A percentile compares a stretch with the other conserved stretches of the same genome.
phyloP scores from a whole-genome alignment of 2,113 vertebrate genomes.

The Pelecanus crispus region DNA sequence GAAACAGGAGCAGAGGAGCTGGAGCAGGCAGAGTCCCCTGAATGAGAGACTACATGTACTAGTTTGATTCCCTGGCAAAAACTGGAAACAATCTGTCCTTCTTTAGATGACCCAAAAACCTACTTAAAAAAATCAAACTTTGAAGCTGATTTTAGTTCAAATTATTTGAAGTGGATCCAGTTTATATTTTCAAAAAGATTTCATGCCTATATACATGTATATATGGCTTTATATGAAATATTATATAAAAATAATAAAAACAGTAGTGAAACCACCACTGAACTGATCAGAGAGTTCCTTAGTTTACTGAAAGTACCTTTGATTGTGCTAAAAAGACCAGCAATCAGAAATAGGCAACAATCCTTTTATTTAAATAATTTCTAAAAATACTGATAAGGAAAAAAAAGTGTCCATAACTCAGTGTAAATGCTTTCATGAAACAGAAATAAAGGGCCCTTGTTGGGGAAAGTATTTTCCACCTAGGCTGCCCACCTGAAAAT shows the following conservation, averaged over 20 bases:
- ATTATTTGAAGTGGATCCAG: neutral
- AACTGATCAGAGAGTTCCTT: neutral
- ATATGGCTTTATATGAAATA: neutral
- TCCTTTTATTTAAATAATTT: neutral
- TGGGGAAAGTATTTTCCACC: neutral
- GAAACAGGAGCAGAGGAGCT: neutral
- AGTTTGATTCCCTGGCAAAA: constrained; percentile 4
- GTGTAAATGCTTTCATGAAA: neutral
- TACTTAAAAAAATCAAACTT: neutral
- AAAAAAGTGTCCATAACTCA: neutral
- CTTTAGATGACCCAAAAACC: neutral
- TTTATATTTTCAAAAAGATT: neutral
- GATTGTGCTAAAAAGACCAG: neutral
- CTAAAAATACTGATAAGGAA: neutral
- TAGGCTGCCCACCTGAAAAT: neutral
- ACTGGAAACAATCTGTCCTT: constrained; percentile 17
- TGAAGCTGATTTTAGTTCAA: neutral
- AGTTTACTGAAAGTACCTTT: neutral
- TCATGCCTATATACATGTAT: neutral
- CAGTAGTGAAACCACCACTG: neutral
- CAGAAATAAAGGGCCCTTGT: neutral
- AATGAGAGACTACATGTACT: neutral
- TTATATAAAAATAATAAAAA: neutral
- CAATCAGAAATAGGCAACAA: neutral
- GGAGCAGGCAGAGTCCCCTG: neutral